Base-by-base conservation (phyloP, 2,797 vertebrate genomes). In the Glyptemys insculpta region DNA sequence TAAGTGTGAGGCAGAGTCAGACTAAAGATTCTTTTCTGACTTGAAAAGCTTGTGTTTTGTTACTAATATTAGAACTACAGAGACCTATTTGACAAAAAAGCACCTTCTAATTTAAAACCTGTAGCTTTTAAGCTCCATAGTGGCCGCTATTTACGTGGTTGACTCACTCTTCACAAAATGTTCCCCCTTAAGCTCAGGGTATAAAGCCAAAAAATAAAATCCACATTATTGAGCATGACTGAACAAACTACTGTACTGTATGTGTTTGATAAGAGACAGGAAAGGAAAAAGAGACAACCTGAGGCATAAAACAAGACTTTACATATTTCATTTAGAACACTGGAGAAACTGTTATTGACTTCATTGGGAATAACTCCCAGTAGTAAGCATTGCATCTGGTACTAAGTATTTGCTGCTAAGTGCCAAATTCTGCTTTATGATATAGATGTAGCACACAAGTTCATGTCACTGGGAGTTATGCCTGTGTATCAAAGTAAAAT, bases 21-120 rank as follows among this genome's bases (percentile, higher is more conserved):
- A 97, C 94, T 94, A 96, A 95, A 94, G 95, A 95, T 91, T 96
- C 97, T 95, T 92, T 97, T 87, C 96, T 92, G 94, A 95, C 93
- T 96, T 97, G 97, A 97, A 97, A 97, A 97, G 96, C 95, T 85
- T 96, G 95, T 97, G 96, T 97, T 97, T 97, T 97, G 96, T 96
- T 97, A 95, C 97, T 97, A 97, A 97, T 97, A 96, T 97, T 97
- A 97, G 96, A 96, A 95, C 94, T 94, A 97, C 95, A 97, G 94
- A 91, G 50, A 90, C 91, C 95, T 97, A 97, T 97, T 96, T 96
- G 96, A 96, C 96, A 96, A 97, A 97, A 78, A 97, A 97, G 96
- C 96, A 97, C 91, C 96, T 96, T 95, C 97, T 97, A 97, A 97
- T 97, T 97, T 97, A 95, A 97, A 95, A 96, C 94, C 96, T 97